A percentile compares a stretch with the other conserved stretches of the same genome.
Evolutionary conservation across 2,797 vertebrate genomes (phyloP).

Genomic region (Parauchenoglanis punctatus): DNA sequence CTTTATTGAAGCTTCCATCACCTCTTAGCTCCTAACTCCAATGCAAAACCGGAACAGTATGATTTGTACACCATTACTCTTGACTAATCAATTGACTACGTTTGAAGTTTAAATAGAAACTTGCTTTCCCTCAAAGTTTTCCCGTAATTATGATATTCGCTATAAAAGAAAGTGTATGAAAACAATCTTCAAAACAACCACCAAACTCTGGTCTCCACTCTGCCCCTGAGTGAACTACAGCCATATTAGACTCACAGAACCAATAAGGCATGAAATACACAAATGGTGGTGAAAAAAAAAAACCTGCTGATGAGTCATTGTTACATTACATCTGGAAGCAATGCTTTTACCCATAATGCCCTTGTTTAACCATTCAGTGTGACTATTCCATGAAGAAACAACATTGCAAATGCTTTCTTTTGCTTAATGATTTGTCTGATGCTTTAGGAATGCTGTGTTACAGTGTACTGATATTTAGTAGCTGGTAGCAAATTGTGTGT

Average conservation of each 20-base stretch:
- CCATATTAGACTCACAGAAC: conserved; percentile 14
- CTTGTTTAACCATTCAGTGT: not conserved
- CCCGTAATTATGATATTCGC: conserved; percentile 5
- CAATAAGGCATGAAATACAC: conserved; percentile 5
- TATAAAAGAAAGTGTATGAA: not conserved
- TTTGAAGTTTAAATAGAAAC: not conserved
- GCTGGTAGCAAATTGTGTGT: not conserved
- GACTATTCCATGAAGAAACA: not conserved
- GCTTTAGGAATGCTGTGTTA: not conserved
- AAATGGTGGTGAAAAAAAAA: not conserved
- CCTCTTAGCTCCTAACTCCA: not conserved
- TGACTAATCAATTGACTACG: not conserved
- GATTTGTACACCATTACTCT: not conserved
- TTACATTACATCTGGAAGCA: conserved; percentile 21
- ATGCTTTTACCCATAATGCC: conserved; percentile 1
- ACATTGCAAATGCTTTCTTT: no score
- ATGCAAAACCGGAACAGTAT: not conserved
- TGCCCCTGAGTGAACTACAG: not conserved
- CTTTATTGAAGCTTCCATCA: not conserved
- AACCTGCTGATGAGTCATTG: conserved; percentile 16
- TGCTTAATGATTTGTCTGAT: not conserved
- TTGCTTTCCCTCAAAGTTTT: not conserved
- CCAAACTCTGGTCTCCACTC: not conserved
- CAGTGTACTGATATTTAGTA: not conserved
- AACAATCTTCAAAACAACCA: conserved; percentile 19